Base-by-base conservation (phyloP, 1,140 invertebrate genomes). In the Neotoxoptera formosana region DNA sequence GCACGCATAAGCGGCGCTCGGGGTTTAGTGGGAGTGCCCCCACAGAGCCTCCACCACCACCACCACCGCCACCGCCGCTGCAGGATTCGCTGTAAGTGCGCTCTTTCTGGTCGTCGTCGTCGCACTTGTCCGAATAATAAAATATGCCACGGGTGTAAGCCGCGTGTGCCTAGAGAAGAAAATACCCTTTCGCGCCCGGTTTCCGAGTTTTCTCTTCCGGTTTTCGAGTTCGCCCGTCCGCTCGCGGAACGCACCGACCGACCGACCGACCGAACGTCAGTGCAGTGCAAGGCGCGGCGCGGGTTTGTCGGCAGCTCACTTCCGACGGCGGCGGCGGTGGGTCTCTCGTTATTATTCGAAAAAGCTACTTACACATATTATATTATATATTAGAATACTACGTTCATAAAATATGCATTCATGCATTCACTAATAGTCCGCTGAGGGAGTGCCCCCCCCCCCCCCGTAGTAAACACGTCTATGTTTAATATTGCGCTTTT, bases 11-110 rank as follows among this genome's bases (percentile, higher is more conserved):
- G 76, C 90, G 47, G 81, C 67, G 67, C 47, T 41, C 76, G 47
- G 91, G 48, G 81, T 93, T 93, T 11, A 86, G 81, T 93, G 91
- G 91, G 91, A 93, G 91, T 83, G 91, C 81, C 91, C 91, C 48
- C 30, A 48, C 81, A 76, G 56, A 23, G 41, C 45, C 67, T 34
- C 90, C 67, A 14, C 36, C 45, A 21, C 67, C 11, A n/a, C 90
- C 67, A 14, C 36, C 45, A 21, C 67, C 11, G 41, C 45, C 67
- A 23, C 90, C 67, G 6, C 36, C 45, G 9, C 67, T 6, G 90
- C 45, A 48, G 20, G 56, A 67, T 60, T 41, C 41, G 25, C 41
- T 84, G 23, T 14, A 45, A 84, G 83, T 83, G 76, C 76, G n/a
- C 84, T 23, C 84, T 41, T 41, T 41, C 84, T 23, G 41, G 41